Evolutionary conservation across 37 sponge, comb jelly and placozoan genomes (phyloP), one percentile per base, ranked within the genome.

Genomic region (Oopsacas minuta): DNA sequence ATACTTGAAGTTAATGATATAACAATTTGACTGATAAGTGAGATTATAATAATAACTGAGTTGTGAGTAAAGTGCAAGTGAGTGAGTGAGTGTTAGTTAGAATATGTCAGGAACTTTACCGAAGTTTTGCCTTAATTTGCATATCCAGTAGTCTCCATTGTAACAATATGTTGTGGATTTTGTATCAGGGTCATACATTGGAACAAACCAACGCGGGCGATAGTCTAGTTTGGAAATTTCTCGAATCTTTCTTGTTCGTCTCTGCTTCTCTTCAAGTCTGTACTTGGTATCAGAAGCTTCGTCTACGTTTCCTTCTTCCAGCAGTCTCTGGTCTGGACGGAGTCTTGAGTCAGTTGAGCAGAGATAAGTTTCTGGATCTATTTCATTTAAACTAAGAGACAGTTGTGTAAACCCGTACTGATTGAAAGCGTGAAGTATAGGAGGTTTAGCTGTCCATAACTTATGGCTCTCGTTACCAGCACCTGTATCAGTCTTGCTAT

Each of bases 251-350:
- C 93, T 69, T 10, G 90, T 88, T 35, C 91, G 89, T 83, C 98
- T 85, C 85, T 97, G 98, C 88, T 94, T 94, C 52, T 97, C 98
- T 81, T 97, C 98, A 30, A 97, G 90, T 20, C 95, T 52, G 38
- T 83, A 84, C 87, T 97, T 97, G 52, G 92, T 92, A 23, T 84
- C 85, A 0, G 90, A 84, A 0, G 98, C 92, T 23, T 86, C 90
- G 5, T 94, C 94, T 17, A 94, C 93, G 0, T 90, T 36, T 0
- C 91, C 93, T 15, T 93, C 87, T 87, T 97, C 98, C 37, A 97
- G 61, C 35, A 87, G 83, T 35, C 98, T 88, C 87, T 92, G 90
- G 85, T 97, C 98, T 1, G 93, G 93, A 37, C 98, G 38, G 25
- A 37, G 23, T 12, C 98, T 61, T 0, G 94, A 93, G 81, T 97